Percentiles rank a stretch among this genome's conserved stretches.
Conservation (phyloP, 2,113 vertebrate species). For the Mustelus asterias region DNA sequence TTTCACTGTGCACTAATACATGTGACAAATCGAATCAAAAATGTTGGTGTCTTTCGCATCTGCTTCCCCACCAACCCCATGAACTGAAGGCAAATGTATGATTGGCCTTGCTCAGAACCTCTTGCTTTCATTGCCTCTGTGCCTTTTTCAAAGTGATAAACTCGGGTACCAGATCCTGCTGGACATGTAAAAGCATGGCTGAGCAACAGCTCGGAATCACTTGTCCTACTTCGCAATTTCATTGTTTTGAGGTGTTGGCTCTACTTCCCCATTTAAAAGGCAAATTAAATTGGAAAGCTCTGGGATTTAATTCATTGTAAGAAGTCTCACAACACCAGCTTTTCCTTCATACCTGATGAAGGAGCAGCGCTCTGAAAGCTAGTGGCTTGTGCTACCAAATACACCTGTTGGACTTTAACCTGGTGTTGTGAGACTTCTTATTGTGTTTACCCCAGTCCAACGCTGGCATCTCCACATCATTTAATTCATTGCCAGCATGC, state of each 20-base stretch:
- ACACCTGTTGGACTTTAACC: no score
- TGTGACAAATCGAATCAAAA: no score
- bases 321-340: no score
- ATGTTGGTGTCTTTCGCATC: background rate
- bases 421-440: no score
- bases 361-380: no score
- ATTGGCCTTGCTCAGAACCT: background rate
- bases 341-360: no score
- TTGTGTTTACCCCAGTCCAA: no score
- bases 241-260: background rate
- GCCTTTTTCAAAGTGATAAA: background rate
- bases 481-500: background rate
- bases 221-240: background rate
- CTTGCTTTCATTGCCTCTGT: background rate
- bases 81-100: background rate
- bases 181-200: background rate
- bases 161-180: background rate
- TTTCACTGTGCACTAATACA: no score
- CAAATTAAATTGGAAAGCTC: background rate
- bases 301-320: background rate
- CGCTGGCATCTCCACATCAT: background rate
- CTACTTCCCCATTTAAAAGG: background rate
- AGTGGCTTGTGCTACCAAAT: no score
- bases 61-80: background rate
- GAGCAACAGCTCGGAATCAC: background rate